phyloP scores from a whole-genome alignment of 1,140 invertebrate genomes.

The Heterodera carotae region DNA sequence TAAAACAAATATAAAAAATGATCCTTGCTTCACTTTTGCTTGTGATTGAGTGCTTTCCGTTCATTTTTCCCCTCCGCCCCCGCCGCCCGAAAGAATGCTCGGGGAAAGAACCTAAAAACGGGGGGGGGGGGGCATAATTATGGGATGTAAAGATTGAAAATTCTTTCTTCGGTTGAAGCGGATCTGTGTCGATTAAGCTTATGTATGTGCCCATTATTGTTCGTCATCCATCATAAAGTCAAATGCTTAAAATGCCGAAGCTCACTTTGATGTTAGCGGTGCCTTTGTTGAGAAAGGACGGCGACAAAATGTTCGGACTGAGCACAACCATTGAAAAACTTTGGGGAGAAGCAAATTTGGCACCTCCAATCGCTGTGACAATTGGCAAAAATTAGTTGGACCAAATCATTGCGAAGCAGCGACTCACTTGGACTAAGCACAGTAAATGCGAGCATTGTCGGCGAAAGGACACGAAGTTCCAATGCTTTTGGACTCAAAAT shows the following conservation, averaged over 20 bases:
- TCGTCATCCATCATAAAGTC: too few relatives aligned
- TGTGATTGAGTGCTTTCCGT: background rate
- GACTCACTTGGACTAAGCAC: constrained; percentile 34
- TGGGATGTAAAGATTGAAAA: too few relatives aligned
- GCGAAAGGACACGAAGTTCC: constrained; percentile 12
- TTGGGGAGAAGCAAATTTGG: constrained; percentile 24
- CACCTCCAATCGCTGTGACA: constrained; percentile 3
- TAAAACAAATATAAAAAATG: too few relatives aligned
- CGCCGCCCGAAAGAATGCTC: background rate
- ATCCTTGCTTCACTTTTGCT: too few relatives aligned
- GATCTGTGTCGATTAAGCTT: too few relatives aligned
- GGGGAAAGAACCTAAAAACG: background rate
- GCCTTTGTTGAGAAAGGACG: constrained; percentile 21
- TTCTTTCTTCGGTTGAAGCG: too few relatives aligned
- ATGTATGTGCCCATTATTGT: too few relatives aligned
- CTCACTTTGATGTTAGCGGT: constrained; percentile 15
- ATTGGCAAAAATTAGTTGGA: background rate
- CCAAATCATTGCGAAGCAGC: background rate
- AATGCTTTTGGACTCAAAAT: constrained; percentile 29
- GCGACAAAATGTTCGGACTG: constrained; percentile 29
- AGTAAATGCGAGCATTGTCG: constrained; percentile 13
- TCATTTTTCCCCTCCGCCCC: background rate
- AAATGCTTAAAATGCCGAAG: background rate
- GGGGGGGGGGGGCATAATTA: background rate
- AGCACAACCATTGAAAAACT: constrained; percentile 17